Conservation (phyloP, 1,140 invertebrate species). For the Diploscapter pachys region DNA sequence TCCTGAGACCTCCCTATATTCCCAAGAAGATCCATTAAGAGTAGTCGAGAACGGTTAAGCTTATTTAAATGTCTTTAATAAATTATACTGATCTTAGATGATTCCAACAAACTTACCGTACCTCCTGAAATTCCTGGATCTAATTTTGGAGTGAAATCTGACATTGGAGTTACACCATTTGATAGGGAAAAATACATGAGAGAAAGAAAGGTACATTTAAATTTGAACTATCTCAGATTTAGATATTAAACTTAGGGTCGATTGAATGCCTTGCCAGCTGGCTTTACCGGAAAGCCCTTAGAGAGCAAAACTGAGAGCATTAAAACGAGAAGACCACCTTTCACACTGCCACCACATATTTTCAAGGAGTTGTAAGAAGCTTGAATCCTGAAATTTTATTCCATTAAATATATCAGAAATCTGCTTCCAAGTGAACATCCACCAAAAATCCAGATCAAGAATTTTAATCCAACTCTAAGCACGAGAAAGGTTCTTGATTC, state of each 20-base stretch:
- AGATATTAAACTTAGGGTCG: no score
- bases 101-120: background rate
- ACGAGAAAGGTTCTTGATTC: background rate
- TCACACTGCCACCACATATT: conserved; percentile 4
- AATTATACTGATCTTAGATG: background rate
- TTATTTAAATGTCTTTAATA: background rate
- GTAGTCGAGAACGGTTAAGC: background rate
- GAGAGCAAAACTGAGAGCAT: background rate
- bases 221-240: background rate
- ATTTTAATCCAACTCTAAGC: background rate
- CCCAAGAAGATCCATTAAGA: background rate
- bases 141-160: background rate
- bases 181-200: conserved; percentile 26
- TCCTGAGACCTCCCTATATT: no score
- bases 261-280: conserved; percentile 5
- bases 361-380: background rate
- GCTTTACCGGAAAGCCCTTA: background rate
- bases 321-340: conserved; percentile 3
- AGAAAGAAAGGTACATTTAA: background rate
- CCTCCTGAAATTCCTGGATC: no score
- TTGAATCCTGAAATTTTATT: no score
- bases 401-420: no score
- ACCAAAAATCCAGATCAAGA: background rate
- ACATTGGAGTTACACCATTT: conserved; percentile 8
- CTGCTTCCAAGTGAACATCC: background rate